Evolutionary conservation across 2,113 vertebrate species (phyloP).

Genomic region (Promerops cafer): DNA sequence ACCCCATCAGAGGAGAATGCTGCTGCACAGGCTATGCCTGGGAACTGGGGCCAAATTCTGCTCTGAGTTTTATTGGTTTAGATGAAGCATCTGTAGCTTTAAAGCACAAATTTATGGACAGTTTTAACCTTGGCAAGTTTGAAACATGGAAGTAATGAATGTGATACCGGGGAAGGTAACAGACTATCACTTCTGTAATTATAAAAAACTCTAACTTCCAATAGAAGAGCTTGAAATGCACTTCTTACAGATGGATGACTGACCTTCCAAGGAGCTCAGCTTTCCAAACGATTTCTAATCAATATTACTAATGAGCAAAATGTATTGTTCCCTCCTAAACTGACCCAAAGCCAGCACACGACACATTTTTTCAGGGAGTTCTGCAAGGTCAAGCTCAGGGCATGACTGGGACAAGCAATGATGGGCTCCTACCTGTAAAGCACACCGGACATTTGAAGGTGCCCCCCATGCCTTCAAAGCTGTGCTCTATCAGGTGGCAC

Average conservation of each 20-base stretch:
- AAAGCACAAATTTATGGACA: neutral
- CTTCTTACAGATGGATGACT: conserved; percentile 26
- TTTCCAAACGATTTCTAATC: conserved; percentile 39
- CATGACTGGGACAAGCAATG: neutral
- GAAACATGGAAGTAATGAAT: neutral
- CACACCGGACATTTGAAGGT: conserved; percentile 99
- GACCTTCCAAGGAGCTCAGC: conserved; percentile 36
- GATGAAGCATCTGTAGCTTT: neutral
- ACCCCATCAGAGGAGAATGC: neutral
- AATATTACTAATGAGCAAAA: conserved; percentile 61
- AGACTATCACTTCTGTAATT: neutral
- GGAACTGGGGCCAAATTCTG: neutral
- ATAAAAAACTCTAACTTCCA: neutral
- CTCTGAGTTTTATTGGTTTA: neutral
- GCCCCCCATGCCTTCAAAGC: conserved; percentile 99
- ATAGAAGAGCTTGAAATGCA: conserved; percentile 29
- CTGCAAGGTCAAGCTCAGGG: neutral
- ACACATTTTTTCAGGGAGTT: neutral
- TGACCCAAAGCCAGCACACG: neutral
- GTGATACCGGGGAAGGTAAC: neutral
- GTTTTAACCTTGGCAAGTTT: conserved; percentile 5
- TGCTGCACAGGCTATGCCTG: neutral
- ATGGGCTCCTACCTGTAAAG: conserved; percentile 83
- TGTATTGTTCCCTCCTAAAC: conserved; percentile 34
- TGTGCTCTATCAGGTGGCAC: conserved; percentile 98